A percentile compares a stretch with the other conserved stretches of the same genome.
Evolutionary conservation across 2,797 vertebrate genomes (phyloP).

Genomic region (Yasuhikotakia modesta): DNA sequence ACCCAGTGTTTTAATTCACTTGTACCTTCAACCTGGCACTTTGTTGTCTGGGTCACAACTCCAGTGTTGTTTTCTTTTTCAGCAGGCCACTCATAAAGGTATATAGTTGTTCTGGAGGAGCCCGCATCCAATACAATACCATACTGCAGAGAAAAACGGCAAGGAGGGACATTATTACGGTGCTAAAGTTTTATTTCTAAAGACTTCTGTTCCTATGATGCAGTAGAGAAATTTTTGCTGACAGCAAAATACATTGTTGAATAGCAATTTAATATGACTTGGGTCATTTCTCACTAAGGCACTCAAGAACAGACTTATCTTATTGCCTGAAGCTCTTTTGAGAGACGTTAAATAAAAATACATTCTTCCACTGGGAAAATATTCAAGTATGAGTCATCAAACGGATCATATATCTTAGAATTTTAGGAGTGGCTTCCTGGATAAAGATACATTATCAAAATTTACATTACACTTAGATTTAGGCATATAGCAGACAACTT

Average conservation of each 20-base stretch:
- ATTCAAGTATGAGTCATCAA: constrained; percentile 4
- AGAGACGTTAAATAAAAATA: constrained; percentile 2
- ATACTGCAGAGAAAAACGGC: constrained; percentile 75
- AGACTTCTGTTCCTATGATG: background rate
- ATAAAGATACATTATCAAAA: background rate
- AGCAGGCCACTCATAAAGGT: constrained; percentile 91
- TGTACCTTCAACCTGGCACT: constrained; percentile 85
- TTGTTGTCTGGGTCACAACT: constrained; percentile 82
- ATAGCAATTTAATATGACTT: background rate
- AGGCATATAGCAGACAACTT: no score
- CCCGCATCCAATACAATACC: constrained; percentile 94
- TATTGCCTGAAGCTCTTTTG: constrained; percentile 25
- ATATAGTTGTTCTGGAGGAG: constrained; percentile 89
- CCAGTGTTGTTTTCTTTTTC: constrained; percentile 94
- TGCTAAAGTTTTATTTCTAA: background rate
- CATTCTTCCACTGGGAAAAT: background rate
- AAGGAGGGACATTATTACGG: background rate
- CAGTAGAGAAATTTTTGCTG: constrained; percentile 19
- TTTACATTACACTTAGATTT: no score
- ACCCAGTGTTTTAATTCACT: background rate
- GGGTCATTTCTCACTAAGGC: background rate
- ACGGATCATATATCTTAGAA: background rate
- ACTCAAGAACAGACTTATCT: constrained; percentile 28
- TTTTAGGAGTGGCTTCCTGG: constrained; percentile 11
- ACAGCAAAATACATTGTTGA: background rate